These are phyloP conservation scores for Galeopsomyia nigrocyanea DNA, from an alignment of 2,888 invertebrate species.

Conservation along the genomic window DNA sequence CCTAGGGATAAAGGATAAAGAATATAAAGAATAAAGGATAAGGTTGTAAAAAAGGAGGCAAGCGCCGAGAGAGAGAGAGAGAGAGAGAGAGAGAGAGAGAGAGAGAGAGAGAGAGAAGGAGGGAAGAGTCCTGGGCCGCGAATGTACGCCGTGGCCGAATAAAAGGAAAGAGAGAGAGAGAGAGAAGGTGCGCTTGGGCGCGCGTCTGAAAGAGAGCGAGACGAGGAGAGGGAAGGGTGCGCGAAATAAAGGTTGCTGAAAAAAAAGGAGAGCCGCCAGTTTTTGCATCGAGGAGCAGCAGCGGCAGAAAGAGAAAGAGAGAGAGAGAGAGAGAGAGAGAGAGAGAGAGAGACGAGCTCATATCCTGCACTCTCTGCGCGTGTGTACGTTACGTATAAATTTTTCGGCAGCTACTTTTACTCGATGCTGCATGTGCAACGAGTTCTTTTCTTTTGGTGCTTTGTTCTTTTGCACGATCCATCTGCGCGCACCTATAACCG, in stretches of 20 bases:
- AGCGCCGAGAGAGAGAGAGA: slow-evolving; percentile 30
- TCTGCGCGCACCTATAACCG: too few relatives aligned
- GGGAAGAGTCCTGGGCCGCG: slow-evolving; percentile 6
- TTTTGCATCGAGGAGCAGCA: slow-evolving; percentile 32
- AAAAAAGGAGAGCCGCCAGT: slow-evolving; percentile 8
- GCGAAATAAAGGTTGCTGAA: not conserved
- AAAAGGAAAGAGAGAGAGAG: slow-evolving; percentile 10
- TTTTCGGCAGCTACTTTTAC: too few relatives aligned
- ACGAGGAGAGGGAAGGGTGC: slow-evolving; percentile 8
- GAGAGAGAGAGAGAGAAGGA: slow-evolving; percentile 29
- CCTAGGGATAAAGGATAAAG: slow-evolving; percentile 58
- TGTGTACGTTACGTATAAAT: too few relatives aligned
- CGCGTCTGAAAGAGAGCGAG: slow-evolving; percentile 7
- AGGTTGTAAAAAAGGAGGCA: slow-evolving; percentile 48
- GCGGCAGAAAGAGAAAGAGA: slow-evolving; percentile 14
- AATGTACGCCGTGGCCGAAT: slow-evolving; percentile 1
- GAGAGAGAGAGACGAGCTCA: slow-evolving; percentile 1
- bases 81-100: slow-evolving; percentile 26
- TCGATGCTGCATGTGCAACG: too few relatives aligned
- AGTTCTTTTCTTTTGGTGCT: too few relatives aligned
- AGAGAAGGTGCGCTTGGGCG: slow-evolving; percentile 10
- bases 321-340: slow-evolving; percentile 8
- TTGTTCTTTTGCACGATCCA: too few relatives aligned
- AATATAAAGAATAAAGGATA: slow-evolving; percentile 59
- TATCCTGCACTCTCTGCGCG: too few relatives aligned